Conservation (phyloP, 2,888 invertebrate genomes). For the Drosophila nigritarsus region DNA sequence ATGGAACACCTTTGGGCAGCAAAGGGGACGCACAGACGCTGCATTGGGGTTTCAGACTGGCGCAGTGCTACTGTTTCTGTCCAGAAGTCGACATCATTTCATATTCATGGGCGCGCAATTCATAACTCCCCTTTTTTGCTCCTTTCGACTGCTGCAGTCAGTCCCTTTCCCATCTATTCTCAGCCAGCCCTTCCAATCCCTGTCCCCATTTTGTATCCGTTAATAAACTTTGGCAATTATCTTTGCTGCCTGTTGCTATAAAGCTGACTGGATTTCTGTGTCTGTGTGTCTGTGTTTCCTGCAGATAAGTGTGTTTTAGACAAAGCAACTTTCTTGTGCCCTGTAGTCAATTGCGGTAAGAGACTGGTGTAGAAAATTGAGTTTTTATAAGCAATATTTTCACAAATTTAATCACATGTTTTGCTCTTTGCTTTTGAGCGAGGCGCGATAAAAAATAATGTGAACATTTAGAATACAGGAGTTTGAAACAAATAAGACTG, state of each 20-base stretch:
- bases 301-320: slow-evolving; percentile 13
- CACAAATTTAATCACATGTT: not conserved
- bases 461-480: not conserved
- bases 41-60: slow-evolving; percentile 19
- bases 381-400: slow-evolving; percentile 15
- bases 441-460: not conserved
- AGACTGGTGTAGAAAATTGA: slow-evolving; percentile 17
- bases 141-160: slow-evolving; percentile 20
- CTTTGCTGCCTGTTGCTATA: slow-evolving; percentile 72
- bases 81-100: slow-evolving; percentile 60
- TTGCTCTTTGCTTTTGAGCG: not conserved
- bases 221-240: slow-evolving; percentile 80
- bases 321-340: slow-evolving; percentile 22
- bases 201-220: slow-evolving; percentile 45
- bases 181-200: not conserved
- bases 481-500: not conserved
- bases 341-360: slow-evolving; percentile 10
- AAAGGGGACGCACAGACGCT: not conserved
- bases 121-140: slow-evolving; percentile 47
- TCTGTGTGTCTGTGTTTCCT: not conserved
- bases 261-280: slow-evolving; percentile 14
- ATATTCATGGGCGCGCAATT: slow-evolving; percentile 70
- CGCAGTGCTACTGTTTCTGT: slow-evolving; percentile 25
- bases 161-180: not conserved
- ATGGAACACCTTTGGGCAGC: slow-evolving; percentile 30